Percentiles rank a stretch among this genome's conserved stretches.
Conservation (phyloP, 2,888 invertebrate species). For the Tachina fera region DNA sequence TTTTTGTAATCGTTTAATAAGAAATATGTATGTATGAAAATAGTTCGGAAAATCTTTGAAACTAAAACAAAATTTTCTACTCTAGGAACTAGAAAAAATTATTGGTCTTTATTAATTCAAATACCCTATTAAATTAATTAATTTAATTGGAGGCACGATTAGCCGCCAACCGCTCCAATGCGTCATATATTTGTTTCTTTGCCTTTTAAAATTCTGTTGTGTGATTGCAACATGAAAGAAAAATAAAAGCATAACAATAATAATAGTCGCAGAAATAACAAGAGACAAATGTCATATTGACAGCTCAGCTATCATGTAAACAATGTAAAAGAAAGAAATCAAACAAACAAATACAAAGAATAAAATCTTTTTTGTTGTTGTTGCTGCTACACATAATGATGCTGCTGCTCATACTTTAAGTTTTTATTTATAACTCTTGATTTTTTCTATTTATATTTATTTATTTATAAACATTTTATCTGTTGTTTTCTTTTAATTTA, state of each 20-base stretch:
- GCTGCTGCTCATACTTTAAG: constrained; percentile 6
- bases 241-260: background rate
- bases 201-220: constrained; percentile 10
- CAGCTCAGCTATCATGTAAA: constrained; percentile 58
- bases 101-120: too few species aligned
- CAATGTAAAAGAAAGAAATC: constrained; percentile 21
- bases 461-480: constrained; percentile 23
- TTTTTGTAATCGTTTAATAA: too few species aligned
- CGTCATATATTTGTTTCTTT: background rate
- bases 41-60: too few species aligned
- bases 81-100: too few species aligned
- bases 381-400: background rate
- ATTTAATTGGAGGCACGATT: too few species aligned
- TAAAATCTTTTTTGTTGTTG: constrained; percentile 6
- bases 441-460: constrained; percentile 4
- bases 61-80: too few species aligned
- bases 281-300: constrained; percentile 65
- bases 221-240: constrained; percentile 28
- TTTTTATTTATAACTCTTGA: background rate
- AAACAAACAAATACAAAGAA: constrained; percentile 6
- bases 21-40: too few species aligned
- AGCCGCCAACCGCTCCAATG: too few species aligned
- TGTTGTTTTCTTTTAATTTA: background rate
- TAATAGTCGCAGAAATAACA: constrained; percentile 11
- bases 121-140: too few species aligned